Conservation (phyloP, 2,113 vertebrate species). For the Larimichthys crocea region DNA sequence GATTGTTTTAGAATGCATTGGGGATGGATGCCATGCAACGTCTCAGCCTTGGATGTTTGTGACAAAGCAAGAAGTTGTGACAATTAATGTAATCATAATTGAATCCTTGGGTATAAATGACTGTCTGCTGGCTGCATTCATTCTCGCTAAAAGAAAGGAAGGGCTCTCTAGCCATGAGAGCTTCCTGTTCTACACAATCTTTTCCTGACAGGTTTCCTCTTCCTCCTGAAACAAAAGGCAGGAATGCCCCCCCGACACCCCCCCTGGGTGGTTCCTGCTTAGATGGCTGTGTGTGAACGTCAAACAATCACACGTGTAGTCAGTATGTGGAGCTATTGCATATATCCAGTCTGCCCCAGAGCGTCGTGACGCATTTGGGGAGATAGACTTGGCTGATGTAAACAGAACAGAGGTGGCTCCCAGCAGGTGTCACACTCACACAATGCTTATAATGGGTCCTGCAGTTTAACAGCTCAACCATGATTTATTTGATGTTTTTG, state of each 20-base stretch:
- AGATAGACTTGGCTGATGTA: conserved; percentile 62
- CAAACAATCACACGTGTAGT: conserved; percentile 75
- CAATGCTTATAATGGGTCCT: conserved; percentile 49
- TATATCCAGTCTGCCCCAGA: conserved; percentile 59
- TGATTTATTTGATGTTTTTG: conserved; percentile 30
- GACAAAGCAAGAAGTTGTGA: conserved; percentile 42
- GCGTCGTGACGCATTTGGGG: conserved; percentile 72
- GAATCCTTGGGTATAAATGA: conserved; percentile 78
- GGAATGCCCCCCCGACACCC: conserved; percentile 81
- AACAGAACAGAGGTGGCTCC: conserved; percentile 70
- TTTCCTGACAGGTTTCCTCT: conserved; percentile 98
- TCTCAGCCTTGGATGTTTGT: conserved; percentile 27
- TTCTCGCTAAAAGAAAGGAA: conserved; percentile 83
- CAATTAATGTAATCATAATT: conserved; percentile 61
- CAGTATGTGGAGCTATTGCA: conserved; percentile 65
- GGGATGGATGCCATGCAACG: conserved; percentile 18
- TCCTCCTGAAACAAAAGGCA: conserved; percentile 93
- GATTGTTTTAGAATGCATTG: conserved; percentile 35
- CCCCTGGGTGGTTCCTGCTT: conserved; percentile 61
- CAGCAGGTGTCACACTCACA: conserved; percentile 79
- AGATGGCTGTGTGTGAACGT: conserved; percentile 65
- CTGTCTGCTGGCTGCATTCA: conserved; percentile 89
- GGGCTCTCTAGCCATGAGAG: conserved; percentile 91
- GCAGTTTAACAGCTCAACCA: conserved; percentile 17
- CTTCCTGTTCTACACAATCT: conserved; percentile 95